These are phyloP conservation scores for Archilochus colubris DNA, from an alignment of 2,113 vertebrate species.

Conservation along the genomic window DNA sequence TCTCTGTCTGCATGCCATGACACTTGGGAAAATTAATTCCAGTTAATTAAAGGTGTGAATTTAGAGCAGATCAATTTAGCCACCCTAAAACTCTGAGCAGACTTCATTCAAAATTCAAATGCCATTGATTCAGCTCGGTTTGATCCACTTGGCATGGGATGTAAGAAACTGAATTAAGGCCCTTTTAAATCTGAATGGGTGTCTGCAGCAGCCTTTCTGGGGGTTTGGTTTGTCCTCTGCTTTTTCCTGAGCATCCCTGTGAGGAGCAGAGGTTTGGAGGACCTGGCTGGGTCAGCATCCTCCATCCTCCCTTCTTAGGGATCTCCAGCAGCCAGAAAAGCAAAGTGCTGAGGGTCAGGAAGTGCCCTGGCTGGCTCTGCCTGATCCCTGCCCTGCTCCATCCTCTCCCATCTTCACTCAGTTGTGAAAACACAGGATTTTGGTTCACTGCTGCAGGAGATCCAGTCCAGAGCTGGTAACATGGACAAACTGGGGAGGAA, in stretches of 20 bases:
- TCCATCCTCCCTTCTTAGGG: background rate
- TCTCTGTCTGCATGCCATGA: background rate
- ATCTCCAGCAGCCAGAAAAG: background rate
- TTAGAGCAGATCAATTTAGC: background rate
- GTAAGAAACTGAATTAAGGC: background rate
- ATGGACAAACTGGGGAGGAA: background rate
- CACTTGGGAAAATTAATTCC: constrained; percentile 22
- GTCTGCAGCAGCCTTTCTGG: background rate
- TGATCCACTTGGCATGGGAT: background rate
- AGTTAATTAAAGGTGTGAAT: constrained; percentile 63
- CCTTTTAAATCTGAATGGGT: background rate
- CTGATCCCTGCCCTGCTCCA: background rate
- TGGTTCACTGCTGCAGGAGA: background rate
- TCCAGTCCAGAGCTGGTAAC: background rate
- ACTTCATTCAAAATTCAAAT: background rate
- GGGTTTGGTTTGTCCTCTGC: background rate
- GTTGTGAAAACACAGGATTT: background rate
- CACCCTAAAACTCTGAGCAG: background rate
- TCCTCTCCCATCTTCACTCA: background rate
- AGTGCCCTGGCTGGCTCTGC: background rate
- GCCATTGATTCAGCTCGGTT: background rate
- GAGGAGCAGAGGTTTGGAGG: background rate
- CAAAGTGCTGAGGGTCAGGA: fast-evolving
- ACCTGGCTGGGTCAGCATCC: background rate
- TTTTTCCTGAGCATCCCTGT: background rate